Evolutionary conservation across 2,888 invertebrate genomes (phyloP).

Genomic region (Octonoba sinensis): DNA sequence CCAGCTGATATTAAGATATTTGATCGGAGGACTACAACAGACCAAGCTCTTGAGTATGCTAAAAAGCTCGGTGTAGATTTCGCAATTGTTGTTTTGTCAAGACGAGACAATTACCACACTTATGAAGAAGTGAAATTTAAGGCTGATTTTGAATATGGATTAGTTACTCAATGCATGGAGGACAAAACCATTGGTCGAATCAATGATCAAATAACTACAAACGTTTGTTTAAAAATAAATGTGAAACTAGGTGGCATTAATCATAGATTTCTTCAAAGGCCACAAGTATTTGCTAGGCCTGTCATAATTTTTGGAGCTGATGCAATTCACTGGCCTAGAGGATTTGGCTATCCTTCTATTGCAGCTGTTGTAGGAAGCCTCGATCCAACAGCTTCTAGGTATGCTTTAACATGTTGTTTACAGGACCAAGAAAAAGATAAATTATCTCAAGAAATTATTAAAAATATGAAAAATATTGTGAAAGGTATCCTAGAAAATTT

Average conservation of each 20-base stretch:
- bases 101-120: conserved; percentile 19
- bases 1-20: conserved; percentile 3
- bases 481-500: conserved; percentile 75
- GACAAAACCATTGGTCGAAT: conserved; percentile 69
- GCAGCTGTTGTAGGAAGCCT: conserved; percentile 82
- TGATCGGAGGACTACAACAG: background rate
- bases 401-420: conserved; percentile 79
- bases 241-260: conserved; percentile 71
- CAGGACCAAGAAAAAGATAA: conserved; percentile 74
- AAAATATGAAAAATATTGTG: conserved; percentile 80
- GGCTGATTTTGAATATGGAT: conserved; percentile 37
- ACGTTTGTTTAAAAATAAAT: conserved; percentile 70
- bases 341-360: conserved; percentile 77
- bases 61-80: conserved; percentile 12
- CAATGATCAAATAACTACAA: conserved; percentile 65
- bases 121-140: conserved; percentile 59
- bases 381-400: conserved; percentile 73
- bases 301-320: conserved; percentile 88
- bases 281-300: conserved; percentile 69
- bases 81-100: conserved; percentile 41
- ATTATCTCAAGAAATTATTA: conserved; percentile 80
- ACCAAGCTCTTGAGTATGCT: conserved; percentile 16
- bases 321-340: conserved; percentile 91
- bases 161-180: conserved; percentile 67
- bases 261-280: conserved; percentile 47